Conservation (phyloP, 2,797 vertebrate species). For the Lithobates sylvaticus region DNA sequence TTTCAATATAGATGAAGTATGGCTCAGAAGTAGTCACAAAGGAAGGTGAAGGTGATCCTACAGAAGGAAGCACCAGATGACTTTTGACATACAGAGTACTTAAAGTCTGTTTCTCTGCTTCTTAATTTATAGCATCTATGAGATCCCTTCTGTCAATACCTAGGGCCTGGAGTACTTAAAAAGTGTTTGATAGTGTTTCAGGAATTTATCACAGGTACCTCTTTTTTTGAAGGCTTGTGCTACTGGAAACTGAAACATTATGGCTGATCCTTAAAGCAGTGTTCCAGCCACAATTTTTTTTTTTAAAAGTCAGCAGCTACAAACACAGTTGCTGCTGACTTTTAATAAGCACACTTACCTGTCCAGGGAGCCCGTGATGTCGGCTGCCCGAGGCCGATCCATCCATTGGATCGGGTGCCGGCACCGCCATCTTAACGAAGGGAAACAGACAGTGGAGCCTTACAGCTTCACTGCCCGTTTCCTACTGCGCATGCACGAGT, state of each 20-base stretch:
- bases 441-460: too few species aligned
- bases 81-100: neutral
- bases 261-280: conserved; percentile 5
- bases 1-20: neutral
- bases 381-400: too few species aligned
- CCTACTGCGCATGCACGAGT: too few species aligned
- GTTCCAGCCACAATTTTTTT: too few species aligned
- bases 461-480: too few species aligned
- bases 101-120: neutral
- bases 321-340: too few species aligned
- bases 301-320: too few species aligned
- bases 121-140: conserved; percentile 37
- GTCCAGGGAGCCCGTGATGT: too few species aligned
- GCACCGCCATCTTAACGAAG: too few species aligned
- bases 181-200: conserved; percentile 45
- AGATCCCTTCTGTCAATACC: conserved; percentile 46
- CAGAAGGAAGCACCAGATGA: conserved; percentile 28
- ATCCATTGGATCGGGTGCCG: too few species aligned
- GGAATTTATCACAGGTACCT: conserved; percentile 39
- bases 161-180: conserved; percentile 20
- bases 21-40: neutral
- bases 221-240: conserved; percentile 35
- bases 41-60: conserved; percentile 18
- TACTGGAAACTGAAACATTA: conserved; percentile 35
- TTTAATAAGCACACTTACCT: too few species aligned